Evolutionary conservation across 1,140 invertebrate species (phyloP), one percentile per base, ranked within the genome.

Genomic region (Scaptomyza montana): DNA sequence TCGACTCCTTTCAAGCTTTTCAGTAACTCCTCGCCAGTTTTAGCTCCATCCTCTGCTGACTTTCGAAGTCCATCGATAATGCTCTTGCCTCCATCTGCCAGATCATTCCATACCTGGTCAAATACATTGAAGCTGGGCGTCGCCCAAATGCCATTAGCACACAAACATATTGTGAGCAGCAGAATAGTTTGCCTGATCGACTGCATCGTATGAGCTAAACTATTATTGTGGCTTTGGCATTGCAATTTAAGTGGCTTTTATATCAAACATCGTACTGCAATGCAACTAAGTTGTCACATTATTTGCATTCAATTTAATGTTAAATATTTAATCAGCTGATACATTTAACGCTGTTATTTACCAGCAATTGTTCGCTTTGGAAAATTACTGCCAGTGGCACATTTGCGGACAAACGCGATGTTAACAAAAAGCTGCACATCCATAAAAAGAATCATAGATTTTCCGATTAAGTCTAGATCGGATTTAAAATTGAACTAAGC

Each of bases 281-380:
- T 2, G 33, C 55, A 59, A 71, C 62, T 43, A 57, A 9, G 30
- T 69, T 39, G 47, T 2, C 47, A 28, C 71, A 45, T 62, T 53
- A 57, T 41, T 81, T 60, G 57, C 55, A 54, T 71, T 71, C 46
- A 66, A 62, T 65, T 62, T 50, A 66, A 66, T 72, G 16, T 63
- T 60, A 80, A 84, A 84, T 85, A 84, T 84, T 84, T 76, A 55
- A 79, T 45, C 80, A 84, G 80, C 67, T 71, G 80, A 53, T 60
- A 6, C 13, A 36, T 10, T 45, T 8, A 19, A 30, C 60, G 9
- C n/a, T 43, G 5, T 2, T 61, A 47, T 62, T 62, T 55, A 41
- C 49, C 12, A 10, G 10, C 8, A 50, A 54, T 62, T 69, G 28
- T 69, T n/a, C 66, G 30, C 13, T 39, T 46, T 21, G 49, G 12